A percentile compares a stretch with the other conserved stretches of the same genome.
Conservation (phyloP, 2,113 vertebrate genomes). For the Diadophis punctatus region DNA sequence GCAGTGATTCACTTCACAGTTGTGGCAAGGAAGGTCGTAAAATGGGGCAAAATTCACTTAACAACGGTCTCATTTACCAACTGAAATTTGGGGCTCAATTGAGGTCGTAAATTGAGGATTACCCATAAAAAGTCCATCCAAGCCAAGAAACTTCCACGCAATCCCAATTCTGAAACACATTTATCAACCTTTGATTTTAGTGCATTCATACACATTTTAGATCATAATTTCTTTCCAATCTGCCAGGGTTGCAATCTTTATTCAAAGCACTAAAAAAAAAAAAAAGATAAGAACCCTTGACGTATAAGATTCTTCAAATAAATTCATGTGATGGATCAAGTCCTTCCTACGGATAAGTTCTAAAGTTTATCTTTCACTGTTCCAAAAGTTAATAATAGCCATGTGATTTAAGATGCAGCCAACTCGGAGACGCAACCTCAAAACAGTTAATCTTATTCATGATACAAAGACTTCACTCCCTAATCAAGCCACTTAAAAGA, state of each 20-base stretch:
- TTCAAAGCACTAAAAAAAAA: background rate
- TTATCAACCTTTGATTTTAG: background rate
- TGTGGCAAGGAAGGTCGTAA: too few species aligned
- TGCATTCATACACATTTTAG: background rate
- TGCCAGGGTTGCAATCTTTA: too few species aligned
- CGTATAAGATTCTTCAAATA: background rate
- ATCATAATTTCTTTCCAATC: background rate
- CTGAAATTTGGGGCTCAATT: too few species aligned
- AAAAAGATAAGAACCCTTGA: background rate
- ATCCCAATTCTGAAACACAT: too few species aligned
- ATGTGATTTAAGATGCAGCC: background rate
- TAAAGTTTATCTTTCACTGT: background rate
- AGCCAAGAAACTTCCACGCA: too few species aligned
- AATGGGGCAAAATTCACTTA: too few species aligned
- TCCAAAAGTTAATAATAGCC: background rate
- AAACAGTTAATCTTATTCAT: conserved; percentile 6
- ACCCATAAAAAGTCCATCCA: too few species aligned
- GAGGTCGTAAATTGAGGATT: too few species aligned
- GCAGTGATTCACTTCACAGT: too few species aligned
- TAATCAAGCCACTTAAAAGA: background rate
- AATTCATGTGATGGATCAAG: background rate
- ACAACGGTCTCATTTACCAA: too few species aligned
- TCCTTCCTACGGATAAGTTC: background rate
- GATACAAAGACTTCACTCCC: background rate
- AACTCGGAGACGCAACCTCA: rapidly evolving